Conservation (phyloP, 2,113 vertebrate genomes). For the Oxyruncus cristatus region DNA sequence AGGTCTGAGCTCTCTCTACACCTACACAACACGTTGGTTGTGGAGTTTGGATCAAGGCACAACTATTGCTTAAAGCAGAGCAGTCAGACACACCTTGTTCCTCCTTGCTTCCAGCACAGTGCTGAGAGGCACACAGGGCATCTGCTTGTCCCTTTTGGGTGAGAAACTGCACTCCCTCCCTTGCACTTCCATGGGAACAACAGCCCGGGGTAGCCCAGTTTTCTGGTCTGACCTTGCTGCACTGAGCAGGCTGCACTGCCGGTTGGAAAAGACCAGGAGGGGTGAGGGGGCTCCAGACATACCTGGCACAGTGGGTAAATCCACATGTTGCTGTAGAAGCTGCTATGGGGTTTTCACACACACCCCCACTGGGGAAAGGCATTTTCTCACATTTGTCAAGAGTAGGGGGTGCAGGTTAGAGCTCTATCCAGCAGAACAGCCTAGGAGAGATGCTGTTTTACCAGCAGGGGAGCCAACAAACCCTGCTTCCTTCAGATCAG, state of each 20-base stretch:
- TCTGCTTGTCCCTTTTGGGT: neutral
- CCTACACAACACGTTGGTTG: fast-evolving
- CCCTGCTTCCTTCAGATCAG: neutral
- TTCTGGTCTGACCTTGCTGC: neutral
- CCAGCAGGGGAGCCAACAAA: neutral
- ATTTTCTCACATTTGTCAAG: neutral
- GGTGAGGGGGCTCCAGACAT: neutral
- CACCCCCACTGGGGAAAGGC: neutral
- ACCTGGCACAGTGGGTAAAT: fast-evolving
- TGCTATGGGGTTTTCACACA: neutral
- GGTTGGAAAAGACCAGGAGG: no score
- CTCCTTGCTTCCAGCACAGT: neutral
- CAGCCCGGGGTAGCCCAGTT: neutral
- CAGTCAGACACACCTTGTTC: neutral
- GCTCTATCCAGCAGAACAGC: neutral
- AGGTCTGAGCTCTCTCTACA: neutral
- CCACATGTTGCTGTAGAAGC: neutral
- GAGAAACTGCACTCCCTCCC: neutral
- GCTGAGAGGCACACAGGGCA: neutral
- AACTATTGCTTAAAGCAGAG: neutral
- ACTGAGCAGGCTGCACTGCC: neutral
- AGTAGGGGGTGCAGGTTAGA: neutral
- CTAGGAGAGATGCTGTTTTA: neutral
- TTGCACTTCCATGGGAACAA: fast-evolving
- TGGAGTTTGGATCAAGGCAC: neutral